Conservation (phyloP, 2,888 invertebrate genomes). For the Macroteleia sp. region DNA sequence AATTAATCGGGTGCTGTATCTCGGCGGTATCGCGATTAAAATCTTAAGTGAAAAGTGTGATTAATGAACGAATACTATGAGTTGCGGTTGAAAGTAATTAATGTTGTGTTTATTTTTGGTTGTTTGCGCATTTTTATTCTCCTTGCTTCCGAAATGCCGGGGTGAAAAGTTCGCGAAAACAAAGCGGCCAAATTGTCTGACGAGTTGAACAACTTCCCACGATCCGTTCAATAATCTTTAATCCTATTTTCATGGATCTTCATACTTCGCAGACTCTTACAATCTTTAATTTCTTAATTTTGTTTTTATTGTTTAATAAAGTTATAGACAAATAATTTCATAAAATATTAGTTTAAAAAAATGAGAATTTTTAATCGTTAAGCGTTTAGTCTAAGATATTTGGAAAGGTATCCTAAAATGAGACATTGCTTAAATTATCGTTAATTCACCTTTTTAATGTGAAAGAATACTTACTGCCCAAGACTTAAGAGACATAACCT, state of each 20-base stretch:
- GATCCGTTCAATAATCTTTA: slow-evolving; percentile 21
- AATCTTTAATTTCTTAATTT: slow-evolving; percentile 9
- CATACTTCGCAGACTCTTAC: not conserved
- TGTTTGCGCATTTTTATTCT: slow-evolving; percentile 4
- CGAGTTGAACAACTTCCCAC: slow-evolving; percentile 9
- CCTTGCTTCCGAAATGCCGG: too few relatives aligned
- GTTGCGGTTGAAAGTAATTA: slow-evolving; percentile 46
- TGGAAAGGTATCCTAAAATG: too few relatives aligned
- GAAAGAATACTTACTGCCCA: too few relatives aligned
- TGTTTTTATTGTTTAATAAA: too few relatives aligned
- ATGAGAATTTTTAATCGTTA: too few relatives aligned
- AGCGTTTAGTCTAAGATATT: too few relatives aligned
- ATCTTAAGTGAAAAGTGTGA: slow-evolving; percentile 60
- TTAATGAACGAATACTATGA: slow-evolving; percentile 39
- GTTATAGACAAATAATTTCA: too few relatives aligned
- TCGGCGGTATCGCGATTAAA: slow-evolving; percentile 48
- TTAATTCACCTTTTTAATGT: too few relatives aligned
- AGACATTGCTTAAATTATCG: too few relatives aligned
- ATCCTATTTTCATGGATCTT: slow-evolving; percentile 25
- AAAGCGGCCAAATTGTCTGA: not conserved
- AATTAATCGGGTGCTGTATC: slow-evolving; percentile 52
- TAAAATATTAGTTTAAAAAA: too few relatives aligned
- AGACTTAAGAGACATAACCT: too few relatives aligned
- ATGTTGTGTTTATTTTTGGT: slow-evolving; percentile 45
- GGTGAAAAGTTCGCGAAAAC: not conserved